Evolutionary conservation across 2,888 invertebrate species (phyloP).

Genomic region (Lissonota sp.): DNA sequence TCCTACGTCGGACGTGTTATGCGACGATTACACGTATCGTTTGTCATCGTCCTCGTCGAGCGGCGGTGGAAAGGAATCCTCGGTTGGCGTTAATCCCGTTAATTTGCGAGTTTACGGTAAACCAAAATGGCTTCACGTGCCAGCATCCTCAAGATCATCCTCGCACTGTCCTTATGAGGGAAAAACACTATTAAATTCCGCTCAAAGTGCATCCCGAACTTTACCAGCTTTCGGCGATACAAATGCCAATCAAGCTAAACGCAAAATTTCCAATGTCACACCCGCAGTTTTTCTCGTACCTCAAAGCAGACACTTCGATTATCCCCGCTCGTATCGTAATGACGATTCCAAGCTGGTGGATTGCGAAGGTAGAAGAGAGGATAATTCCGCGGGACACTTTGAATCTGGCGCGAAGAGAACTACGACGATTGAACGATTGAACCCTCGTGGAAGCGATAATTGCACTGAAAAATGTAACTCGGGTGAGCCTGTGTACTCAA

Average conservation of each 20-base stretch:
- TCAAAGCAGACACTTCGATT: constrained; percentile 51
- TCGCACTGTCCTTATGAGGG: constrained; percentile 68
- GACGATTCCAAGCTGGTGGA: constrained; percentile 49
- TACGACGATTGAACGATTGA: constrained; percentile 35
- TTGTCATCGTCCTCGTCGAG: constrained; percentile 68
- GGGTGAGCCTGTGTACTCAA: constrained; percentile 72
- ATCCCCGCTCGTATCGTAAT: constrained; percentile 48
- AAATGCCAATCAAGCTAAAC: constrained; percentile 3
- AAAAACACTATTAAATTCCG: constrained; percentile 53
- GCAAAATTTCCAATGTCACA: constrained; percentile 23
- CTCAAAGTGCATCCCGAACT: constrained; percentile 50
- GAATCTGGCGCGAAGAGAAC: constrained; percentile 47
- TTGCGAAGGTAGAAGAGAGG: constrained; percentile 1
- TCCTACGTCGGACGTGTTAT: constrained; percentile 45
- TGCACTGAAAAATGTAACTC: constrained; percentile 58
- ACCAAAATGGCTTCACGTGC: constrained; percentile 62
- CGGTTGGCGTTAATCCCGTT: constrained; percentile 73
- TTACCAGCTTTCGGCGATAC: constrained; percentile 40
- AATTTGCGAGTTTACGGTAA: constrained; percentile 74
- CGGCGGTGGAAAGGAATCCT: constrained; percentile 64
- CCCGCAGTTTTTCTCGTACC: constrained; percentile 66
- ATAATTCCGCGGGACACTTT: constrained; percentile 29
- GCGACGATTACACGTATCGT: constrained; percentile 66
- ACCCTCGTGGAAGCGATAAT: constrained; percentile 36
- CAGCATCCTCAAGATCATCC: constrained; percentile 63